These are phyloP conservation scores for Clarias pachynema DNA, from an alignment of 2,797 vertebrate species.

Conservation along the genomic window DNA sequence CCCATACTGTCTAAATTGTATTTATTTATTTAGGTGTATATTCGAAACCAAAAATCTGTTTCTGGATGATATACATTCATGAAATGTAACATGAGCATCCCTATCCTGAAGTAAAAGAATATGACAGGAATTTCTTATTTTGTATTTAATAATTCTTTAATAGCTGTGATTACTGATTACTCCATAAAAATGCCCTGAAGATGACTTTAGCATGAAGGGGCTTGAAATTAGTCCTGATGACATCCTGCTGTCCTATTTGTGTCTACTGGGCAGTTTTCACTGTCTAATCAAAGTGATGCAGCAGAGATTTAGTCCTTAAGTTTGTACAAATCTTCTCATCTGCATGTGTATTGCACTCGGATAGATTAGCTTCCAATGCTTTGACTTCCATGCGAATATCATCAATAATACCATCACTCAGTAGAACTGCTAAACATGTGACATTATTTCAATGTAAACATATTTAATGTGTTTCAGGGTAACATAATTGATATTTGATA, in stretches of 20 bases:
- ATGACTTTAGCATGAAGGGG: too few relatives aligned
- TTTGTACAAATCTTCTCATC: not conserved
- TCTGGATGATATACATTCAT: not conserved
- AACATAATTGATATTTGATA: not conserved
- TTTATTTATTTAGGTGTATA: not conserved
- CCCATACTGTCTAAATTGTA: not conserved
- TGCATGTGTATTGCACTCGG: not conserved
- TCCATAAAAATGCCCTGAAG: too few relatives aligned
- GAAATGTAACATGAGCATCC: not conserved
- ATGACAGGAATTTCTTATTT: not conserved
- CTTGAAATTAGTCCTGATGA: too few relatives aligned
- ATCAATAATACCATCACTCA: not conserved
- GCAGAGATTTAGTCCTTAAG: not conserved
- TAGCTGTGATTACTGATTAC: not conserved
- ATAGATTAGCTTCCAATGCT: not conserved
- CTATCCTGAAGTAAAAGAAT: not conserved
- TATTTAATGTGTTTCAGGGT: too few relatives aligned
- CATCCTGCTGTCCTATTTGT: too few relatives aligned
- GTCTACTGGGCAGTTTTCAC: not conserved
- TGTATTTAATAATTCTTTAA: not conserved
- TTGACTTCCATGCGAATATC: not conserved
- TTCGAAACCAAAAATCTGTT: not conserved
- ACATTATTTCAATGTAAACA: not conserved
- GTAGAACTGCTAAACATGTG: not conserved
- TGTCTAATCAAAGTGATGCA: not conserved